Base-by-base conservation (phyloP, 2,797 vertebrate species). In the Phataginus tetradactyla region DNA sequence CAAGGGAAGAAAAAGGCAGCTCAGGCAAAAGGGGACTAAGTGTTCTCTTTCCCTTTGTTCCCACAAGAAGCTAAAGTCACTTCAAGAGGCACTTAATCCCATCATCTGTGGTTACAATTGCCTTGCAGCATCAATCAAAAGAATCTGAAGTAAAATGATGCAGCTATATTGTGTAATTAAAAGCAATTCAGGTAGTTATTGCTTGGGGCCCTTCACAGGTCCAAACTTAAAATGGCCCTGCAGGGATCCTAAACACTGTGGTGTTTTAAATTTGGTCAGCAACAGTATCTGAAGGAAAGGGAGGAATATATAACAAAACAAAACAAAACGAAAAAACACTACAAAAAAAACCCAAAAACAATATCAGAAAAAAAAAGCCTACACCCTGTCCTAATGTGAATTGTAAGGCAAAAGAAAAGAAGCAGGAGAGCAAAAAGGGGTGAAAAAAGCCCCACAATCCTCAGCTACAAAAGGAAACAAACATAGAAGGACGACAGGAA, bases 61-160 rank as follows among this genome's bases (percentile, higher is more conserved):
- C 98, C 98, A 98, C 98, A 99, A 99, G 99, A 98, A 99, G 99
- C 99, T 99, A 99, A 99, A 99, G 99, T 99, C 99, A 99, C 99
- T 99, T 99, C 99, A 99, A 99, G 99, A 99, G 99, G 99, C 99
- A 99, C 99, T 99, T 99, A 99, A 99, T 99, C 99, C 99, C 98
- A 99, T 99, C 99, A 99, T 99, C 99, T 99, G 99, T 97, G 99
- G 99, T 99, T 99, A 99, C 99, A 99, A 99, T 99, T 99, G 99
- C 99, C 99, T 99, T 99, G 99, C 99, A 99, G 99, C 99, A 99
- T 99, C 99, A 99, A 99, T 99, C 99, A 99, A 98, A 98, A 99
- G 99, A 99, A 99, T 99, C 99, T 99, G 97, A 98, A 98, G 98
- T 98, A 99, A 99, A 99, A 99, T 98, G 99, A 99, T 98, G 99